Conservation (phyloP, 2,113 vertebrate genomes). For the Etheostoma spectabile region DNA sequence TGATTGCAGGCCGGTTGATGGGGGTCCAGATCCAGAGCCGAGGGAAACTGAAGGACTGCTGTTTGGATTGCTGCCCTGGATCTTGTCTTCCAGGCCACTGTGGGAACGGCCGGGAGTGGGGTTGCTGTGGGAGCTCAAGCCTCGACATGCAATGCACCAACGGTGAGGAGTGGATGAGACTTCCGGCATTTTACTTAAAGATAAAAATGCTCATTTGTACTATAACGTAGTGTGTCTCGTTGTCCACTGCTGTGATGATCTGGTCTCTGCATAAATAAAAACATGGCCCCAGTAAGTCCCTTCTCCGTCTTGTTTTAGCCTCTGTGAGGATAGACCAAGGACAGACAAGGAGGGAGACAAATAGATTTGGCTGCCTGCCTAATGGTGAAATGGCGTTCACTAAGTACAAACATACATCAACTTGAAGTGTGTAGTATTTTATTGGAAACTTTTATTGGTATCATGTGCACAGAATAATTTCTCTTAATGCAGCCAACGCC, state of each 20-base stretch:
- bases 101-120: constrained; percentile 79
- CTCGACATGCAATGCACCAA: constrained; percentile 86
- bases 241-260: constrained; percentile 13
- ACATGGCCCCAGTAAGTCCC: not conserved
- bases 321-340: constrained; percentile 32
- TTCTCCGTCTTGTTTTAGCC: constrained; percentile 20
- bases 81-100: constrained; percentile 81
- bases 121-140: constrained; percentile 81
- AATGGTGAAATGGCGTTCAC: constrained; percentile 45
- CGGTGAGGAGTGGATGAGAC: constrained; percentile 78
- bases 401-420: constrained; percentile 44
- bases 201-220: not conserved
- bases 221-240: not conserved
- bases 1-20: constrained; percentile 85
- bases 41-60: constrained; percentile 87
- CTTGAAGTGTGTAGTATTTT: constrained; percentile 19
- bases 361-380: constrained; percentile 56
- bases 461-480: not conserved
- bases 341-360: constrained; percentile 26
- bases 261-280: constrained; percentile 22
- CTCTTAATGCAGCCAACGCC: not conserved
- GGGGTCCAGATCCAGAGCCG: constrained; percentile 91
- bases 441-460: not conserved
- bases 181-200: not conserved
- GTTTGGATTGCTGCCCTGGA: constrained; percentile 84